These are phyloP conservation scores for Ailurus styani DNA, from an alignment of 2,113 vertebrate genomes.

Conservation along the genomic window DNA sequence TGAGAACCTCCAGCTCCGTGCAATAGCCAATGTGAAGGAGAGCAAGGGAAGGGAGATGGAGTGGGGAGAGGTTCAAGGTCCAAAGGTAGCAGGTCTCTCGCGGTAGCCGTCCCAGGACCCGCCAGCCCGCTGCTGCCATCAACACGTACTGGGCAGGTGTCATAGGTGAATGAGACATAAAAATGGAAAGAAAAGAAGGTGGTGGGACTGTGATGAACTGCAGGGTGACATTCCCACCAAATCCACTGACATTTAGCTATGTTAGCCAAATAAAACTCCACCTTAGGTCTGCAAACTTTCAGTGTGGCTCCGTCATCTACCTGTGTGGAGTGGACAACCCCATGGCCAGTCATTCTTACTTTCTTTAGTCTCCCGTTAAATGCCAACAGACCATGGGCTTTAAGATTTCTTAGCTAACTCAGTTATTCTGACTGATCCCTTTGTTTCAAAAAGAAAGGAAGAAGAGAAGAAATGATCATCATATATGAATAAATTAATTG, in stretches of 20 bases:
- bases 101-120: neutral
- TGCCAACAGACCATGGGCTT: neutral
- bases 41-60: neutral
- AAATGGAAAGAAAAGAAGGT: neutral
- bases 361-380: neutral
- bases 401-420: neutral
- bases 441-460: neutral
- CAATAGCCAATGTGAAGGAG: neutral
- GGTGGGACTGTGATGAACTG: neutral
- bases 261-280: neutral
- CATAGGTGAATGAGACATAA: neutral
- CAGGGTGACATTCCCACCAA: neutral
- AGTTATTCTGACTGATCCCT: neutral
- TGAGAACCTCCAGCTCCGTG: neutral
- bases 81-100: neutral
- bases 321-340: neutral
- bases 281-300: neutral
- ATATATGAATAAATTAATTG: neutral
- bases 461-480: neutral
- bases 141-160: neutral
- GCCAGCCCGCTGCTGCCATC: too few species aligned
- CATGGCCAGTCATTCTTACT: neutral
- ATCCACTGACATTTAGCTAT: neutral
- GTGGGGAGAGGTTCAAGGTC: neutral
- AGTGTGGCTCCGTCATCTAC: neutral